phyloP scores from a whole-genome alignment of 2,113 vertebrate genomes.

The Mystacornis crossleyi region DNA sequence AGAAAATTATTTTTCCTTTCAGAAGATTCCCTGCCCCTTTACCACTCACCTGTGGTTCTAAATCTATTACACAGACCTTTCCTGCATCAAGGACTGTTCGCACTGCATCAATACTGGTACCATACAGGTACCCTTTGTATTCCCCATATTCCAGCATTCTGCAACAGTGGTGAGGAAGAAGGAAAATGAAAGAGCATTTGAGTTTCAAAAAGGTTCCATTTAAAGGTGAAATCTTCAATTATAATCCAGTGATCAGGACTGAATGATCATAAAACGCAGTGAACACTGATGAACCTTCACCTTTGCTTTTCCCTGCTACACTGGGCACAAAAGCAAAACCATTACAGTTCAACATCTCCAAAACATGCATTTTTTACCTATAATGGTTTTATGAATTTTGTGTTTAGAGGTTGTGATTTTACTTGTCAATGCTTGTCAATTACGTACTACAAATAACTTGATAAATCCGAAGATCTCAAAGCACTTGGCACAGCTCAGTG shows the following conservation, averaged over 20 bases:
- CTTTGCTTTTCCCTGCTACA: not conserved
- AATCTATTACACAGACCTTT: conserved; percentile 90
- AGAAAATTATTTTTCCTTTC: not conserved
- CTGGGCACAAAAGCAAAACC: not conserved
- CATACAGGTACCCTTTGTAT: conserved; percentile 90
- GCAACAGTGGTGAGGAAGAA: not conserved
- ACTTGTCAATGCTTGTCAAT: not conserved
- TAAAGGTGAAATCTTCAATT: not conserved
- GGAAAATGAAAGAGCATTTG: not conserved
- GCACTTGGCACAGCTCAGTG: not conserved
- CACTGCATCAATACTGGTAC: conserved; percentile 87
- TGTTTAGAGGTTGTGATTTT: not conserved
- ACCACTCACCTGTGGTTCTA: conserved; percentile 86
- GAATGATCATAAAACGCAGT: not conserved
- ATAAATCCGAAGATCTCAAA: not conserved
- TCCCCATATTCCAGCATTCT: conserved; percentile 94
- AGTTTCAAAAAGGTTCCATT: not conserved
- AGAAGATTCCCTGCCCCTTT: not conserved
- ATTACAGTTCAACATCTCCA: not conserved
- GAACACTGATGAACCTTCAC: not conserved
- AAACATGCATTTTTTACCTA: not conserved
- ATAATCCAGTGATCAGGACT: not conserved
- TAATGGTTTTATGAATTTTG: not conserved
- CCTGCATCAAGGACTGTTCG: conserved; percentile 81
- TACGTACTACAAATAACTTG: not conserved